Evolutionary conservation across 2,888 invertebrate species (phyloP), one percentile per base, ranked within the genome.

Genomic region (Eupeodes latifasciatus): DNA sequence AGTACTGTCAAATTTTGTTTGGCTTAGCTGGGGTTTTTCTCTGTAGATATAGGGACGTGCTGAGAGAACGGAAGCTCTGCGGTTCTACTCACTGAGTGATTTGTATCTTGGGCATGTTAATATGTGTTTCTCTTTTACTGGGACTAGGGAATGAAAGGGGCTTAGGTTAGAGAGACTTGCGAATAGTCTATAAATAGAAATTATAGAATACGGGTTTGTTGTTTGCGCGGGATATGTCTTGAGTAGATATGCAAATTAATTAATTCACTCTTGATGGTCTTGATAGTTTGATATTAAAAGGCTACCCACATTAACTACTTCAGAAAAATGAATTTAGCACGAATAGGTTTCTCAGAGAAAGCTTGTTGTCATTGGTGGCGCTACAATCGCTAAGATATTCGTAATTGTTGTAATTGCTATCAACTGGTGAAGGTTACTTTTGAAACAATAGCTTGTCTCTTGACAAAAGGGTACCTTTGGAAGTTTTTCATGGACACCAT

Each of bases 101-200:
- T 82, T 57, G 47, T 72, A 55, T 57, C 71, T 77, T 55, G 12
- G 71, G 55, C 69, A 76, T 76, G 76, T 10, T 76, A 69, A 81
- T 19, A 19, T 81, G 47, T 66, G 64, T 47, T 66, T 16, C 4
- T n/a, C 27, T 76, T 34, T 3, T 1, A 16, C 11, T 40, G 62
- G 16, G 19, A 49, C 49, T 27, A 66, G 47, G 27, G 47, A 49
- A 14, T 14, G 14, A 19, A 47, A 47, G 44, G 64, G 64, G 64
- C 12, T 19, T 1, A 2, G 14, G 0, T 66, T 64, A 16, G 57
- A 5, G 40, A 40, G 40, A 49, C 51, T 83, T 71, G 78, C 83
- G 59, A 83, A 83, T 78, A 16, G n/a, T 78, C 78, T 83, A 83
- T 78, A 72, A 72, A 67, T 78, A 83, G 83, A 83, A 9, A n/a